Conservation (phyloP, 2,888 invertebrate species). For the Laothoe populi region DNA sequence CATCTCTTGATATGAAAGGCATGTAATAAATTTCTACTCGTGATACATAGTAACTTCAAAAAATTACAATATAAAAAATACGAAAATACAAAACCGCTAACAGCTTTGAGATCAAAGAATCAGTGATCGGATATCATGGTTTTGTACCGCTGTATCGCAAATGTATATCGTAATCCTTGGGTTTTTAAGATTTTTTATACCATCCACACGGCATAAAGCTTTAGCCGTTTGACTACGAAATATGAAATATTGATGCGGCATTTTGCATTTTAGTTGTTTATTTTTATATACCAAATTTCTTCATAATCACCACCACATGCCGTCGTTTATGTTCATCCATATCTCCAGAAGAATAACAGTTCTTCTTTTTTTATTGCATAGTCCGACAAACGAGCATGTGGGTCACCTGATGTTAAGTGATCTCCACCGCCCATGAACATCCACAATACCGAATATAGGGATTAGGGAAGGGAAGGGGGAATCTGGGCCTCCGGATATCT, state of each 20-base stretch:
- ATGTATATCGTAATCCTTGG: constrained; percentile 8
- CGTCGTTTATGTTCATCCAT: no score
- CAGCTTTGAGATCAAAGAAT: background rate
- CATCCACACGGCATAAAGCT: constrained; percentile 12
- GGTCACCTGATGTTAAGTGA: no score
- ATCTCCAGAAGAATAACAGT: no score
- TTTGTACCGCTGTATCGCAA: background rate
- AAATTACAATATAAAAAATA: background rate
- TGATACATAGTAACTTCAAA: no score
- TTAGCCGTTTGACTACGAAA: background rate
- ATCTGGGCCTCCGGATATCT: no score
- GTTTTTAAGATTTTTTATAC: constrained; percentile 1
- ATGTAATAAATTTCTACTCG: no score
- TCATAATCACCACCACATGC: no score
- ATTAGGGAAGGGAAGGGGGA: no score
- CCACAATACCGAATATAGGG: background rate
- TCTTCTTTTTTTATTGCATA: no score
- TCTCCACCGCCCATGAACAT: background rate
- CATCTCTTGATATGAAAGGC: no score
- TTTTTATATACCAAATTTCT: no score
- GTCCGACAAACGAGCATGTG: no score
- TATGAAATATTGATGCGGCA: background rate
- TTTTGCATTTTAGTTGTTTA: background rate
- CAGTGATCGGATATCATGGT: constrained; percentile 14
- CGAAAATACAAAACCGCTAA: background rate